These are phyloP conservation scores for Sitta europaea DNA, from an alignment of 2,113 vertebrate species.

Conservation along the genomic window DNA sequence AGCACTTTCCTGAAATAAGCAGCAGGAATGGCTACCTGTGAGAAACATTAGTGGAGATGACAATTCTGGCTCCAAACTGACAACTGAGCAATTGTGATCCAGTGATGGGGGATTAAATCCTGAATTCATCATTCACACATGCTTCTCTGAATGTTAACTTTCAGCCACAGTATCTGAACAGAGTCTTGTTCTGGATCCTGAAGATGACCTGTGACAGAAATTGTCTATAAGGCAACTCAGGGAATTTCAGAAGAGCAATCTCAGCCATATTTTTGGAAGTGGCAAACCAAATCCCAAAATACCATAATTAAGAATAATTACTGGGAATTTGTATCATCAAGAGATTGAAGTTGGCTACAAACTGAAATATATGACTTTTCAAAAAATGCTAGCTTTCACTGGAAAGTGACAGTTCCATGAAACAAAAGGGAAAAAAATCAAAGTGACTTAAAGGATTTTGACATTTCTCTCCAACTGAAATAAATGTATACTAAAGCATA, in stretches of 20 bases:
- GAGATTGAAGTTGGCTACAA: neutral
- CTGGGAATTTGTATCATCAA: neutral
- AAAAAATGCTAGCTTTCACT: neutral
- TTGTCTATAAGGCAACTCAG: neutral
- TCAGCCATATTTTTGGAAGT: neutral
- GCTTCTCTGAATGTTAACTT: neutral
- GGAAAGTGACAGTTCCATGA: neutral
- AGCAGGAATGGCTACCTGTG: neutral
- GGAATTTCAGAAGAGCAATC: neutral
- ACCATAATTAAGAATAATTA: neutral
- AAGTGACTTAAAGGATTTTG: neutral
- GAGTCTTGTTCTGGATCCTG: neutral
- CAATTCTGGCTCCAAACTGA: neutral
- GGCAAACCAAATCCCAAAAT: neutral
- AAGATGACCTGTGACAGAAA: neutral
- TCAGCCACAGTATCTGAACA: neutral
- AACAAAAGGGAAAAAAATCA: neutral
- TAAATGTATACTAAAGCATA: neutral
- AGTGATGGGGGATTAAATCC: neutral
- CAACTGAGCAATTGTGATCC: neutral
- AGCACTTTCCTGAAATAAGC: neutral
- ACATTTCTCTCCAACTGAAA: neutral
- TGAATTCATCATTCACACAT: neutral
- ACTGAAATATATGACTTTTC: neutral
- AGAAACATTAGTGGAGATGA: neutral